Base-by-base conservation (phyloP, 2,888 invertebrate species). In the Drosophila helvetica region DNA sequence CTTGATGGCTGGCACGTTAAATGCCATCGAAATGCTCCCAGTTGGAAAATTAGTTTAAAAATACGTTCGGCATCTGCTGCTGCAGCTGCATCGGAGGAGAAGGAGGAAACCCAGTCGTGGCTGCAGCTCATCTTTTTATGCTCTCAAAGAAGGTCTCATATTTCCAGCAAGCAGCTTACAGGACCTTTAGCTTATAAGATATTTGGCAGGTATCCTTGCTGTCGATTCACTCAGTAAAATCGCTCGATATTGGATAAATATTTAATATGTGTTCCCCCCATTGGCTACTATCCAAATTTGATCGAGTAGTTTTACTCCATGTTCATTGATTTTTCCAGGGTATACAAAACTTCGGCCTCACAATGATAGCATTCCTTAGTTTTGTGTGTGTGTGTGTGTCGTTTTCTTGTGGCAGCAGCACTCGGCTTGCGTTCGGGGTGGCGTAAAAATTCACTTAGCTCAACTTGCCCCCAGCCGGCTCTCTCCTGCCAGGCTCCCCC, bases 31-130 rank as follows among this genome's bases (percentile, higher is more conserved):
- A 88, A 86, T 76, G 76, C 86, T 88, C 85, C 85, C 85, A 86
- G 87, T 88, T 81, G 85, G 85, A 81, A 88, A 85, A 85, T 85
- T 88, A 86, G 85, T 88, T 85, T 88, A 83, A 88, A 88, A 85
- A 87, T 80, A 86, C 78, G 77, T 80, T 75, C 52, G 38, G 38
- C 38, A 38, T 50, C 27, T 50, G 43, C 25, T 42, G 43, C 50
- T 50, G 17, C 33, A 22, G 3, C 25, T 7, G 25, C 7, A 30
- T 19, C 30, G 47, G n/a, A 53, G 47, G 45, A 30, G 47, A 18
- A 54, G 54, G 50, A 68, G 43, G 48, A 2, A 15, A n/a, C n/a
- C 38, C 0, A 38, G 38, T n/a, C 7, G 30, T 53, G 65, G 59
- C 46, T 60, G 45, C 46, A 48, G 46, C 38, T 50, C 38, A 22